Base-by-base conservation (phyloP, 2,113 vertebrate genomes). In the Brevimyrus niger region DNA sequence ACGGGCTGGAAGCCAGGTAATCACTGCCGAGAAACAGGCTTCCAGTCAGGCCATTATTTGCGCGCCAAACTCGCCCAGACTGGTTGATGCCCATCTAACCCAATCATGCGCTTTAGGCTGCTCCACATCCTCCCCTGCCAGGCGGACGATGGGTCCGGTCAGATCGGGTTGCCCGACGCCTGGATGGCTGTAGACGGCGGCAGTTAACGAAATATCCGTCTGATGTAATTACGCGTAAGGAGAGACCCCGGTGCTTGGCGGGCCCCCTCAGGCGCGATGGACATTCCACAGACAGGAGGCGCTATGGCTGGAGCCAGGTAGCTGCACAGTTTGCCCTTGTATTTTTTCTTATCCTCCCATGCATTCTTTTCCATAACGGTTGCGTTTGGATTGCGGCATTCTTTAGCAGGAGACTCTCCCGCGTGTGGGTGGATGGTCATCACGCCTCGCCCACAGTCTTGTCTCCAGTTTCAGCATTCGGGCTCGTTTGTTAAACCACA, bases 41-140 rank as follows among this genome's bases (percentile, higher is more conserved):
- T 87, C 85, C 27, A 87, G 50, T 55, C 23, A 87, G 85, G 85
- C 48, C 85, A 87, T 87, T 53, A 55, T 17, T 87, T 87, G 55
- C 7, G 35, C 85, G 17, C 85, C n/a, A 38, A 87, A 53, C 42
- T 51, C 5, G 2, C 48, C 85, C 85, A 55, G 85, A 87, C 85
- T 55, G 85, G 50, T 51, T 86, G 85, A 87, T 87, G 85, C 48
- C 50, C 85, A 87, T 87, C 85, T 87, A 87, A 87, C 50, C 85
- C 85, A 87, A 53, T 53, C 85, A 87, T 7, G 7, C 0, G 13
- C 50, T 87, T 55, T 87, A 55, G 48, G 31, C 48, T 53, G 27
- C 50, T 38, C 31, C 31, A 10, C 85, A 51, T 53, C n/a, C 85
- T 47, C n/a, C 13, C 50, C 4, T 50, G 19, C 21, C 27, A 27